Base-by-base conservation (phyloP, 1,140 invertebrate species). In the Drosophila ambigua region DNA sequence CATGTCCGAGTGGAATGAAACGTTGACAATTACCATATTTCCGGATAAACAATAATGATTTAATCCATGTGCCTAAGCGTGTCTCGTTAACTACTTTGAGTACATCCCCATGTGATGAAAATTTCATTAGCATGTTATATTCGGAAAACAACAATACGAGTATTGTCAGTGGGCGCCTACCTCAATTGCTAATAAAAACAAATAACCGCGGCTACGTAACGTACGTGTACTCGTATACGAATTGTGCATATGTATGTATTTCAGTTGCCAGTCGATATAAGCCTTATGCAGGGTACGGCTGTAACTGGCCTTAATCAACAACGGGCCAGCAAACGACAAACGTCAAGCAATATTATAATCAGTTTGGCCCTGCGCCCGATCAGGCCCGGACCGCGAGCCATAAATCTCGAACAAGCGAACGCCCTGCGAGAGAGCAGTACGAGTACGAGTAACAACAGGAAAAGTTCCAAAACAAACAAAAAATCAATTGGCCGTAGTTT, bases 281-380 rank as follows among this genome's bases (percentile, higher is more conserved):
- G 55, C 39, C 72, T 43, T 24, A 26, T 49, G 61, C 35, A 13
- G 31, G 66, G 65, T 65, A 26, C 26, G 49, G 66, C 50, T 74
- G 50, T 60, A 69, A 54, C 50, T 41, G 62, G 53, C 60, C 41
- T 52, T 61, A 76, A 76, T 83, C 69, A 80, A 69, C 72, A 68
- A 46, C 53, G 65, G 58, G 44, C 69, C 58, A 51, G 43, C 39
- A 45, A 55, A 41, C 15, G 46, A 43, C 41, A 48, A 43, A 84
- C 81, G 80, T 84, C 81, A 84, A 85, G 77, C 72, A 44, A 74
- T 75, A 74, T 74, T 74, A 75, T 75, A 74, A 74, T 74, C 72
- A 74, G 60, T 43, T 35, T 28, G 28, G 44, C 58, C 57, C 69
- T 54, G 67, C 44, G 45, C 43, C 31, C 31, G 39, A 69, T 57